Evolutionary conservation across 2,113 vertebrate species (phyloP), one percentile per base, ranked within the genome.

Genomic region (Caranx melampygus): DNA sequence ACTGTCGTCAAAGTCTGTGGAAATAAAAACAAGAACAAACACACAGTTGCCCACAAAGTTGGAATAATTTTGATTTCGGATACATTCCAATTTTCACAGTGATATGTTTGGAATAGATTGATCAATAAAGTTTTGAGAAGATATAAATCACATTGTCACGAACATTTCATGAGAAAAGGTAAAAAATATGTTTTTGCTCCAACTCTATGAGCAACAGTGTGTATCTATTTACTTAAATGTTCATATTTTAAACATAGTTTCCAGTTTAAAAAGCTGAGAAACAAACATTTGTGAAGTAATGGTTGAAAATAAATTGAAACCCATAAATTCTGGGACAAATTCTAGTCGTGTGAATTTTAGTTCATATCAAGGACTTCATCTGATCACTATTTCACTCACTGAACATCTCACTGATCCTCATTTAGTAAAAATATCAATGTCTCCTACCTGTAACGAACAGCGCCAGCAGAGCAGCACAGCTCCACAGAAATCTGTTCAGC

Each of bases 391-490:
- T 21, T 54, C 20, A 26, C 52, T 52, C 35, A 21, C 51, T n/a
- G 18, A 52, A 6, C 3, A 10, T 52, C 1, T 18, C 35, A 35
- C 2, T 9, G 13, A 45, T 55, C 8, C 13, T 26, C 7, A n/a
- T 45, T 31, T 61, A n/a, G 8, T 31, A 14, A 63, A 74, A 54
- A 66, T 26, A 26, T 26, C 26, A 26, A 26, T 26, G 26, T 2
- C 3, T 65, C 75, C 3, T 83, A 87, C 85, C 85, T 83, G 84
- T 13, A 37, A 76, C 72, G 69, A 63, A 59, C 21, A 87, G 62
- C 45, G 72, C 20, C 40, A 83, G 2, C 14, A 87, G 7, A 11
- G 85, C 76, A 21, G 34, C 85, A 63, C 81, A 84, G 65, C 69
- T 71, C 78, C 65, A 75, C 33, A 78, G 64, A 40, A 63, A 26